Conservation (phyloP, 30 jellyfish, hydroid and myxozoan genomes). For the Aurelia sp. region DNA sequence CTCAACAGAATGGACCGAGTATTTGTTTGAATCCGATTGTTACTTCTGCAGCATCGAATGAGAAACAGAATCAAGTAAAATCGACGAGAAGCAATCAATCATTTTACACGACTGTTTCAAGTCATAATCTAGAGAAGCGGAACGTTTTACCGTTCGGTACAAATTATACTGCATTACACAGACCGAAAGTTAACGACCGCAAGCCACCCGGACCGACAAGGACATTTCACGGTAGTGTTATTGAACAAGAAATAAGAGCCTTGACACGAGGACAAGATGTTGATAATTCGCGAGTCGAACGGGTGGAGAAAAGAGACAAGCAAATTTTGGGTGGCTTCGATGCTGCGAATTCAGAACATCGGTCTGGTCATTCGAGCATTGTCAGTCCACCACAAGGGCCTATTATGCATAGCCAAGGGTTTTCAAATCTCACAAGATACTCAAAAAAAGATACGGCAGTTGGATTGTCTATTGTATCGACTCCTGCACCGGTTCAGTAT, state of each 20-base stretch:
- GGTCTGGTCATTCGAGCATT: slow-evolving; percentile 21
- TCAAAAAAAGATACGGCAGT: slow-evolving; percentile 26
- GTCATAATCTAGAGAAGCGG: slow-evolving; percentile 18
- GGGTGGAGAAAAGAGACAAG: not conserved
- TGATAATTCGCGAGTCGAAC: slow-evolving; percentile 12
- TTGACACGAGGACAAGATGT: slow-evolving; percentile 36
- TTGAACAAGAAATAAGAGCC: slow-evolving; percentile 58
- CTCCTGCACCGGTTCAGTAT: slow-evolving; percentile 84
- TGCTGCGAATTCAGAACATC: slow-evolving; percentile 10
- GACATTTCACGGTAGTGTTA: slow-evolving; percentile 17
- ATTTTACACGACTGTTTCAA: not conserved
- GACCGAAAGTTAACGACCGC: slow-evolving; percentile 60
- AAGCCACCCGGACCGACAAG: slow-evolving; percentile 33
- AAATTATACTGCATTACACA: slow-evolving; percentile 45
- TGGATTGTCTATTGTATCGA: slow-evolving; percentile 82
- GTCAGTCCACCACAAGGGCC: slow-evolving; percentile 42
- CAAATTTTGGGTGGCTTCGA: slow-evolving; percentile 4
- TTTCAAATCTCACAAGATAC: slow-evolving; percentile 47
- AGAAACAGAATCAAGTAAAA: slow-evolving; percentile 1
- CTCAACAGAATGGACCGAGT: slow-evolving; percentile 42
- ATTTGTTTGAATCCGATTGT: slow-evolving; percentile 64
- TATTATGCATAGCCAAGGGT: slow-evolving; percentile 44
- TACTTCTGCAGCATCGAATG: slow-evolving; percentile 51
- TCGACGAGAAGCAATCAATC: slow-evolving; percentile 7
- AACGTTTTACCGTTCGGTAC: slow-evolving; percentile 35